Base-by-base conservation (phyloP, 2,888 invertebrate species). In the Cacoxenus indagator region DNA sequence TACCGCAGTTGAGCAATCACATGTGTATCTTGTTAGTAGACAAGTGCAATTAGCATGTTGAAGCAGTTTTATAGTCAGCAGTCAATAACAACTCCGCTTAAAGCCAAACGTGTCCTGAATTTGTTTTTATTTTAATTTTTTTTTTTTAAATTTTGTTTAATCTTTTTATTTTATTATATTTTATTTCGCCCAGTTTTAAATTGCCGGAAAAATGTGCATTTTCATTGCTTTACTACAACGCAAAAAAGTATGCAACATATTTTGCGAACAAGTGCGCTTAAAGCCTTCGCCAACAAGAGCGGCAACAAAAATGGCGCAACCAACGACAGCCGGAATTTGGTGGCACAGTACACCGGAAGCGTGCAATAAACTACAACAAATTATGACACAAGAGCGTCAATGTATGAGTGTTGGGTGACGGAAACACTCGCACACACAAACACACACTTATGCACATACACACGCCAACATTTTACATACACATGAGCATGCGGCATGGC, bases 321-420 rank as follows among this genome's bases (percentile, higher is more conserved):
- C 8, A 57, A 31, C 17, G 45, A 24, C 37, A 61, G 22, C 9
- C 61, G 11, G 43, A 37, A 43, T 8, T 19, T 19, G 19, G 24
- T n/a, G 31, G 5, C 54, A 24, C 31, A n/a, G 19, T 54, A 22
- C 65, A 65, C 14, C 54, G 65, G 54, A 65, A 37, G 43, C 31
- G 43, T 19, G 54, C 43, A 54, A 65, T 65, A 65, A 65, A 65
- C 65, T 54, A 65, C 27, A 55, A 55, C 55, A 55, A 55, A 55
- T 55, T 55, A 55, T 55, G 55, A 55, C 55, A 55, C 55, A 55
- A 55, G 26, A 26, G 55, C 27, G 55, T 26, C 55, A 37, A n/a
- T 14, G 14, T 37, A 37, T 14, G 14, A 37, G 37, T 37, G 37
- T 37, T 14, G 5, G 14, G 37, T 14, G 14, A 22, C 45, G 57